A percentile compares a stretch with the other conserved stretches of the same genome.
Evolutionary conservation across 2,113 vertebrate genomes (phyloP).

Genomic region (Dicerorhinus sumatrensis): DNA sequence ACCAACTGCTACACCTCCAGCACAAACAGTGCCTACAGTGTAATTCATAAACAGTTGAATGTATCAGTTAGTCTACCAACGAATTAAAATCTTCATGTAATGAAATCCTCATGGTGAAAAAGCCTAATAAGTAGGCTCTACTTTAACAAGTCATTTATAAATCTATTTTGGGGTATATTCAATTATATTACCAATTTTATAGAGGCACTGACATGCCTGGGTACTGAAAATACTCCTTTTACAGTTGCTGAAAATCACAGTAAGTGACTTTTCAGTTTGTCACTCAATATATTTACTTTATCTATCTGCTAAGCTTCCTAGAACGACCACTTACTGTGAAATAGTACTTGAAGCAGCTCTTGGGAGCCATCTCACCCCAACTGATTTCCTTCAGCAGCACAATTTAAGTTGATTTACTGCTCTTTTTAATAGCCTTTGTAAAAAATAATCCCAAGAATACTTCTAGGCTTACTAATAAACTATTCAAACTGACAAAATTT

Average conservation of each 20-base stretch:
- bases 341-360: background rate
- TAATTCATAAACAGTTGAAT: background rate
- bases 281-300: background rate
- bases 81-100: background rate
- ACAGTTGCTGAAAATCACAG: background rate
- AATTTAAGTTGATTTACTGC: background rate
- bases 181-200: background rate
- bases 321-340: background rate
- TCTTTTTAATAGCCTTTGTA: background rate
- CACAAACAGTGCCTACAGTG: background rate
- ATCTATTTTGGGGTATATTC: background rate
- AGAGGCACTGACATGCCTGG: background rate
- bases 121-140: background rate
- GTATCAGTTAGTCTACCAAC: background rate
- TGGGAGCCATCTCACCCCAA: background rate
- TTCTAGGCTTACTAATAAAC: background rate
- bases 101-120: constrained; percentile 37
- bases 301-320: background rate
- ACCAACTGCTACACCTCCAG: background rate
- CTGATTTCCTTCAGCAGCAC: background rate
- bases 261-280: constrained; percentile 42
- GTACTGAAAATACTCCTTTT: background rate
- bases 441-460: constrained; percentile 22
- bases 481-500: constrained; percentile 21
- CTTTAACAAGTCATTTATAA: constrained; percentile 16